Base-by-base conservation (phyloP, 2,113 vertebrate species). In the Camelus dromedarius region DNA sequence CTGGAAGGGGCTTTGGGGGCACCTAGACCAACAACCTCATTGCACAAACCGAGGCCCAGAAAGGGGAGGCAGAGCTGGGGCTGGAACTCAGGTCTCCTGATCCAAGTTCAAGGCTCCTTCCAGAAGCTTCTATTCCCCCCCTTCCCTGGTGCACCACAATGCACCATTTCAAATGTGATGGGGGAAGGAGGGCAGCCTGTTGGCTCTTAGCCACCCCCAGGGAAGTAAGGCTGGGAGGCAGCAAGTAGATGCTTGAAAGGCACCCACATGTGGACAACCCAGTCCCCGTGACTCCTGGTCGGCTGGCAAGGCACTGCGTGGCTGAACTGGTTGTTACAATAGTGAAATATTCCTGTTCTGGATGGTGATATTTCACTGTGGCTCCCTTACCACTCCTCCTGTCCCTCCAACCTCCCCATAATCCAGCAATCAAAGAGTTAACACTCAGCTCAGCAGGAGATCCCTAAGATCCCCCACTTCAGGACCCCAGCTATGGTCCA, bases 141-240 rank as follows among this genome's bases (percentile, higher is more conserved):
- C 85, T 60, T 67, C 9, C 30, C 66, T 77, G 72, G 84, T 73
- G 96, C 95, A 97, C 73, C 96, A 96, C 96, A 95, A 96, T 97
- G 96, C 97, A 95, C 92, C 97, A 98, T 91, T 97, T 97, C 75
- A 64, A 70, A 93, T 60, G 79, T 62, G 96, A 56, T 0, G 50
- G 48, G 76, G 96, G 89, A 97, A 75, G 79, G 50, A 96, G 83
- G 69, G 58, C 12, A 50, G 94, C 73, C 82, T 95, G 80, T 64
- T 90, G 92, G 96, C 93, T 93, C 32, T 20, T 4, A 12, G 96
- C 96, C 96, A 94, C 69, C 72, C 91, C 48, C 16, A 32, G 73
- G 77, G 91, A 96, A 83, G 46, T 19, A 24, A 88, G 62, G 67
- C 60, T 84, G 38, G 84, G 66, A 77, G 66, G 38, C 50, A n/a